Evolutionary conservation across 2,113 vertebrate species (phyloP).

Genomic region (pig (Sus scrofa)): DNA sequence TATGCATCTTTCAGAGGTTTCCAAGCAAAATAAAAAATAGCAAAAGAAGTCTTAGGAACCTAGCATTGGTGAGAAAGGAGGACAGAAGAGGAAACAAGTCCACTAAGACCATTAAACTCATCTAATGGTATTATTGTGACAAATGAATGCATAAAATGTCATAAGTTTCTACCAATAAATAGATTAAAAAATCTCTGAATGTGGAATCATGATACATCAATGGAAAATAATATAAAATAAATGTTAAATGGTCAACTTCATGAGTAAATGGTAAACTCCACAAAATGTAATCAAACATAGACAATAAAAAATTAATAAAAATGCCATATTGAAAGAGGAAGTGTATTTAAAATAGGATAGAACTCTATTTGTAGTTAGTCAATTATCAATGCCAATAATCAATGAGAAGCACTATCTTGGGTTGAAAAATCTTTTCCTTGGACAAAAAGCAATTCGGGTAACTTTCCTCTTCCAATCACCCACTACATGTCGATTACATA

Average conservation of each 20-base stretch:
- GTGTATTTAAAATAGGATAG: neutral
- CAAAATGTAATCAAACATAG: neutral
- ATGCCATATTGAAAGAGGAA: neutral
- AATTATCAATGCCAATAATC: neutral
- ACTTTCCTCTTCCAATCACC: neutral
- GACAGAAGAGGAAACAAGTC: neutral
- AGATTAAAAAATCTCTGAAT: neutral
- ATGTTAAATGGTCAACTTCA: neutral
- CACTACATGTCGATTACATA: neutral
- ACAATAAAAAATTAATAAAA: neutral
- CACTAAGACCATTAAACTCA: neutral
- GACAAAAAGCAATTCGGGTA: neutral
- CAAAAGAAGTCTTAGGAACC: neutral
- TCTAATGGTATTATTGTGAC: neutral
- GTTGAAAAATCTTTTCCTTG: neutral
- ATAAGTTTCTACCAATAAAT: neutral
- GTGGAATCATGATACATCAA: neutral
- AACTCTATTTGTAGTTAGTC: neutral
- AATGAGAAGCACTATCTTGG: neutral
- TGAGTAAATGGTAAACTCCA: neutral
- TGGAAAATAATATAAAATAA: neutral
- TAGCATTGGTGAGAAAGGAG: neutral
- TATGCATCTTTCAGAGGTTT: neutral
- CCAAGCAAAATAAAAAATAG: neutral
- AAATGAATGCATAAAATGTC: neutral